A percentile compares a stretch with the other conserved stretches of the same genome.
These are phyloP conservation scores for Diaphora mendica DNA, from an alignment of 2,888 invertebrate species.

Conservation along the genomic window DNA sequence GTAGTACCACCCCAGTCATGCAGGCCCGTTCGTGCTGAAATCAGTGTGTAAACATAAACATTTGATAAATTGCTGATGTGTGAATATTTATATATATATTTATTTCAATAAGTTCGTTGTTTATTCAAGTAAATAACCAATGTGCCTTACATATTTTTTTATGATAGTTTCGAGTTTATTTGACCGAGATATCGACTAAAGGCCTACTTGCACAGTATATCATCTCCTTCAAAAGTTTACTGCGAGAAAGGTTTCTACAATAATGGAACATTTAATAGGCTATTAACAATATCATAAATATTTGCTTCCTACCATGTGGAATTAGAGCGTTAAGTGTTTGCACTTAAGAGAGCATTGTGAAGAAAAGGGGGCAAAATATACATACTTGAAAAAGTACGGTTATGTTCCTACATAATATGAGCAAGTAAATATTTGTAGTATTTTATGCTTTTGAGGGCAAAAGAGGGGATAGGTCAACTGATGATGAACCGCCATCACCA, in stretches of 20 bases:
- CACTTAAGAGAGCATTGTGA: constrained; percentile 21
- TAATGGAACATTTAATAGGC: constrained; percentile 20
- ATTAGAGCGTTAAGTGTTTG: constrained; percentile 16
- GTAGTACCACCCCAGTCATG: no score
- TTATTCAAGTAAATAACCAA: no score
- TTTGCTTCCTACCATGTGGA: constrained; percentile 13
- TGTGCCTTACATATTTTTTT: no score
- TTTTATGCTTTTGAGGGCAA: background rate
- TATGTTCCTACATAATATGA: background rate
- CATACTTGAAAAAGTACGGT: background rate
- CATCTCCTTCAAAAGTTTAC: constrained; percentile 10
- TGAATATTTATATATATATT: no score
- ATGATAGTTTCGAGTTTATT: background rate
- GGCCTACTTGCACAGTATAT: constrained; percentile 18
- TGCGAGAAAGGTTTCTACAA: constrained; percentile 6
- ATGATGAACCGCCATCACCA: background rate
- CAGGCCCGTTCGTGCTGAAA: no score
- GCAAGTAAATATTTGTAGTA: background rate
- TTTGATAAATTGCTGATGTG: no score
- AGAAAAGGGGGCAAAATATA: background rate
- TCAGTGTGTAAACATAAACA: no score
- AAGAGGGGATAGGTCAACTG: background rate
- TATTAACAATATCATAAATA: constrained; percentile 19
- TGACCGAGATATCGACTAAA: background rate
- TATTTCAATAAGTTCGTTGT: no score